A percentile compares a stretch with the other conserved stretches of the same genome.
Conservation (phyloP, 1,140 invertebrate species). For the Zaprionus kolodkinae region DNA sequence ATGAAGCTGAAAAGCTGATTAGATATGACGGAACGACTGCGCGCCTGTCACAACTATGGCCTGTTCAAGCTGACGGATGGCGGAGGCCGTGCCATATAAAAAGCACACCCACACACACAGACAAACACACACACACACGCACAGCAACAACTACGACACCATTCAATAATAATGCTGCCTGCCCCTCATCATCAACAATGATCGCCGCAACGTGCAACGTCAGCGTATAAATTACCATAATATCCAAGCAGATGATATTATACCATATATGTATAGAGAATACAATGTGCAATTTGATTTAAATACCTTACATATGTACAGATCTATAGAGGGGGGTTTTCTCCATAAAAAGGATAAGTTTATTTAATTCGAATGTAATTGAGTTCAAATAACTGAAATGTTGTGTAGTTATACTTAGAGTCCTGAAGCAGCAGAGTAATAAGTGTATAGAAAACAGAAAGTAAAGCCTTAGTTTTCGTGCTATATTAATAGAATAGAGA, state of each 20-base stretch:
- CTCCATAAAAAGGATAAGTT: not conserved
- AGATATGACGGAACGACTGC: slow-evolving; percentile 53
- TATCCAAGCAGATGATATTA: not conserved
- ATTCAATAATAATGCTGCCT: slow-evolving; percentile 8
- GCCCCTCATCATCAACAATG: not conserved
- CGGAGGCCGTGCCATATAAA: slow-evolving; percentile 24
- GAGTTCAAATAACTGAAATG: not conserved
- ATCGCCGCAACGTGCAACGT: slow-evolving; percentile 3
- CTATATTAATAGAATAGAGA: too few species aligned
- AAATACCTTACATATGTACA: not conserved
- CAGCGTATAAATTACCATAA: slow-evolving; percentile 3
- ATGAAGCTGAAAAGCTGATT: slow-evolving; percentile 47
- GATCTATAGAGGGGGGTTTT: too few species aligned
- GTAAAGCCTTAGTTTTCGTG: too few species aligned
- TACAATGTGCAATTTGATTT: not conserved
- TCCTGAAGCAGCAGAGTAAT: too few species aligned
- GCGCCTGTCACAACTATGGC: slow-evolving; percentile 37
- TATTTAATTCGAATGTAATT: not conserved
- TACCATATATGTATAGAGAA: not conserved
- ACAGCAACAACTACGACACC: slow-evolving; percentile 22
- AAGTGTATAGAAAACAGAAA: too few species aligned
- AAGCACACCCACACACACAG: slow-evolving; percentile 31
- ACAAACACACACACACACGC: slow-evolving; percentile 31
- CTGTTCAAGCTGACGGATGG: slow-evolving; percentile 38
- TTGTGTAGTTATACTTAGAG: too few species aligned